Conservation (phyloP, 2,113 vertebrate genomes). For the Orthochromis indermauri region DNA sequence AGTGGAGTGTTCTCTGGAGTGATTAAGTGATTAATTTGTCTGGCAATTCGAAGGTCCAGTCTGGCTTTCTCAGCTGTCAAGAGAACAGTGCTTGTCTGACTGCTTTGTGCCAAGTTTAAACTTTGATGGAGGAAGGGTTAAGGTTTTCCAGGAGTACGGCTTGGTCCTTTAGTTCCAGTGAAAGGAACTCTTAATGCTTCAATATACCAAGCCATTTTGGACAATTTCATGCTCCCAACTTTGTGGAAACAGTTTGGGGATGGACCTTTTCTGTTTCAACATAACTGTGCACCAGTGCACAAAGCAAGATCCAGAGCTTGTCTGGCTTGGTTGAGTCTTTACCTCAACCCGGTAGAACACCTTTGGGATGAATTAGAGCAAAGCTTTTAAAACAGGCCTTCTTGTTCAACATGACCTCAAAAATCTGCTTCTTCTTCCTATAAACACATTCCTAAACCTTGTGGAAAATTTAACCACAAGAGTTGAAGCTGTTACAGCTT, state of each 20-base stretch:
- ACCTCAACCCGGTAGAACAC: neutral
- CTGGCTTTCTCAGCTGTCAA: neutral
- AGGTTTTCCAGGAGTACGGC: neutral
- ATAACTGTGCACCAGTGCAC: neutral
- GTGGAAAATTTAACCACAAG: neutral
- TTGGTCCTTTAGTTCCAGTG: neutral
- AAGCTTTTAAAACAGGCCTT: neutral
- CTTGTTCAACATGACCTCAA: neutral
- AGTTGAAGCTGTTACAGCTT: neutral
- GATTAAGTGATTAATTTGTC: neutral
- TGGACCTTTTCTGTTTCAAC: neutral
- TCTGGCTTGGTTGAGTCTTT: neutral
- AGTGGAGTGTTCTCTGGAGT: neutral
- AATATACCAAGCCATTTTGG: neutral
- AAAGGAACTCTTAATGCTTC: neutral
- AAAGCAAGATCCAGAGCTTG: neutral
- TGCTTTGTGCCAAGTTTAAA: neutral
- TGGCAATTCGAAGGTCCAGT: neutral
- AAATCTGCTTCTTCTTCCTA: neutral
- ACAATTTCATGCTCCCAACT: neutral
- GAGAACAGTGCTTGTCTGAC: neutral
- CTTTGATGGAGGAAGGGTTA: neutral
- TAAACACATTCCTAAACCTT: neutral
- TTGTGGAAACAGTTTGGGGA: neutral
- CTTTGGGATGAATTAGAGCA: neutral